A percentile compares a stretch with the other conserved stretches of the same genome.
phyloP scores from a whole-genome alignment of 2,888 invertebrate species.

The Plemyria rubiginata region DNA sequence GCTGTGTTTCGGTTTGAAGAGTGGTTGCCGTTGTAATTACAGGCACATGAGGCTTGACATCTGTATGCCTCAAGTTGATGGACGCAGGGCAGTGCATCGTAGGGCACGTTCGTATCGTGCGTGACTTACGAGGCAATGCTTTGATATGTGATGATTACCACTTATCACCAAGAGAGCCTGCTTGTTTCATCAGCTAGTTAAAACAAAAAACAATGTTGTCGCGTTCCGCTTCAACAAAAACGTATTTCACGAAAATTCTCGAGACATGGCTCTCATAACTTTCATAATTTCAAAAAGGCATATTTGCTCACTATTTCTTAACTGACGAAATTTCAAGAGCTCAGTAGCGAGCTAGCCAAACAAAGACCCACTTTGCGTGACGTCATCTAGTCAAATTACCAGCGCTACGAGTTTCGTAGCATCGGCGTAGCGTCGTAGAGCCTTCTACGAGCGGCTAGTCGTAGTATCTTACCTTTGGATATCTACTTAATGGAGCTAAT shows the following conservation, averaged over 20 bases:
- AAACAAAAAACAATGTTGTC: too few relatives aligned
- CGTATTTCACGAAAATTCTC: not conserved
- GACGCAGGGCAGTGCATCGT: too few relatives aligned
- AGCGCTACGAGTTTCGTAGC: slow-evolving; percentile 27
- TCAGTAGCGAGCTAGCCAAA: slow-evolving; percentile 23
- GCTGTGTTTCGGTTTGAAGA: too few relatives aligned
- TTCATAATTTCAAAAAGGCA: slow-evolving; percentile 10
- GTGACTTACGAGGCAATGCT: too few relatives aligned
- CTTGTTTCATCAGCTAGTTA: too few relatives aligned
- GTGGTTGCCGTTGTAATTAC: too few relatives aligned
- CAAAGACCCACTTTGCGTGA: slow-evolving; percentile 17
- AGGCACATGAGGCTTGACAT: too few relatives aligned
- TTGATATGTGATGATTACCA: too few relatives aligned
- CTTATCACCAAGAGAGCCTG: too few relatives aligned
- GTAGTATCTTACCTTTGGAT: slow-evolving; percentile 7
- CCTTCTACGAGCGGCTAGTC: slow-evolving; percentile 10
- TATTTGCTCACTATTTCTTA: slow-evolving; percentile 5
- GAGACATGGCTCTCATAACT: not conserved
- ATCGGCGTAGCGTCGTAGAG: slow-evolving; percentile 14
- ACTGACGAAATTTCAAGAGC: slow-evolving; percentile 16
- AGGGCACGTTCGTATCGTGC: too few relatives aligned
- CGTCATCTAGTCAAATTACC: slow-evolving; percentile 32
- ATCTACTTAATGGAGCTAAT: not conserved
- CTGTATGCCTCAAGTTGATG: too few relatives aligned
- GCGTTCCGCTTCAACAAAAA: too few relatives aligned